Evolutionary conservation across 2,888 invertebrate genomes (phyloP).

Genomic region (Neoitamus cyanurus): DNA sequence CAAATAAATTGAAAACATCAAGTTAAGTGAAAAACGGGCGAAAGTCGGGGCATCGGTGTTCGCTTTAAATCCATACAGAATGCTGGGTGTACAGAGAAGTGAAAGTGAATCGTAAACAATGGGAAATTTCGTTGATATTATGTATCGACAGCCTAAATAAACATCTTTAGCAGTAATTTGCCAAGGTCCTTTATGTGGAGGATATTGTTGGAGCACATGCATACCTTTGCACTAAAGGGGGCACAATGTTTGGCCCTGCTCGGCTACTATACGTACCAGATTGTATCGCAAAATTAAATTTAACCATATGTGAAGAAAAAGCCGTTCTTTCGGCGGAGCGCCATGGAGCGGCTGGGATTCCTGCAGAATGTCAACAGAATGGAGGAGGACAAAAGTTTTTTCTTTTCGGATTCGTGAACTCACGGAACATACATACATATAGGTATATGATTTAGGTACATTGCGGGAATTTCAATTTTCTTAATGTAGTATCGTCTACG

Average conservation of each 20-base stretch:
- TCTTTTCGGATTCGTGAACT: neutral
- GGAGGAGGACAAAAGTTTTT: neutral
- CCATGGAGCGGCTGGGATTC: neutral
- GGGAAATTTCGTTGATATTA: neutral
- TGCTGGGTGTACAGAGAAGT: neutral
- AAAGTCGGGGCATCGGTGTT: neutral
- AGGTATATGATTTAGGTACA: slow-evolving; percentile 2
- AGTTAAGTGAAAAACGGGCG: neutral
- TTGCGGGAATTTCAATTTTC: slow-evolving; percentile 12
- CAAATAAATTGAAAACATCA: slow-evolving; percentile 11
- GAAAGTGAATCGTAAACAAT: neutral
- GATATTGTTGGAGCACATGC: neutral
- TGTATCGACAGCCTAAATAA: slow-evolving; percentile 11
- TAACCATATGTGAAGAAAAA: slow-evolving; percentile 1
- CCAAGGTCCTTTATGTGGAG: neutral
- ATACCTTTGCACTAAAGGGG: neutral
- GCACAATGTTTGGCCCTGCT: neutral
- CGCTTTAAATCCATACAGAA: neutral
- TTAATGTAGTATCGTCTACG: neutral
- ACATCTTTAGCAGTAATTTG: slow-evolving; percentile 13
- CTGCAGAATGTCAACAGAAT: neutral
- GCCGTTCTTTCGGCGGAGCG: neutral
- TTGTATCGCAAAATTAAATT: neutral
- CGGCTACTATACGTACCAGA: neutral
- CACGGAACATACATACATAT: neutral